Evolutionary conservation across 64 coral and sea anemone species (phyloP), one percentile per base, ranked within the genome.

Genomic region (Pocillopora damicornis): DNA sequence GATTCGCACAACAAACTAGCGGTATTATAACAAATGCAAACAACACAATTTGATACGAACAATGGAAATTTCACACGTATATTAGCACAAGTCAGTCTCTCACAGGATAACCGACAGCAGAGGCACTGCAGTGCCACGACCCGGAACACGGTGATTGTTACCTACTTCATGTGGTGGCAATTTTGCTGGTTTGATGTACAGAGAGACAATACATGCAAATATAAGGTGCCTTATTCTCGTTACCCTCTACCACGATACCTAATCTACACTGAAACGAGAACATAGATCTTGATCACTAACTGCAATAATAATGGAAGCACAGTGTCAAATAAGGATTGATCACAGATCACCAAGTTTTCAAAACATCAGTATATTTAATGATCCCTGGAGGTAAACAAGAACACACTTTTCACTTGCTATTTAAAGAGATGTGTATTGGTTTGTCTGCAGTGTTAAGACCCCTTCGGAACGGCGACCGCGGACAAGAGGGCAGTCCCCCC

Each of bases 1-100:
- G 67, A 71, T 58, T 72, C 36, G 22, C 45, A 73, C 64, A 85
- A 72, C 81, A 85, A 85, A 85, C 65, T 71, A 75, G 74, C 74
- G 75, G 75, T 57, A 77, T 37, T 63, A 63, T 68, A 35, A 42
- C 61, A 83, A 83, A 67, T n/a, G 26, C 17, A 45, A 83, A 83
- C 80, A 66, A 83, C 9, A 36, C 12, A 68, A 35, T 67, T 67
- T 13, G 56, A 37, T 15, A 25, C 59, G 36, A 65, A 68, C 61
- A 83, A 64, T 42, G 62, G 17, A 58, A 20, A 18, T 22, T 45
- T 83, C 61, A 83, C 61, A 42, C 9, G 61, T 56, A 37, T 36
- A 60, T 59, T 79, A 60, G 13, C 17, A 60, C 3, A 26, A 60
- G 77, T 18, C 18, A 18, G 23, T 60, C 59, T 51, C 77, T 23